Conservation (phyloP, 2,113 vertebrate genomes). For the Larimichthys polyactis region DNA sequence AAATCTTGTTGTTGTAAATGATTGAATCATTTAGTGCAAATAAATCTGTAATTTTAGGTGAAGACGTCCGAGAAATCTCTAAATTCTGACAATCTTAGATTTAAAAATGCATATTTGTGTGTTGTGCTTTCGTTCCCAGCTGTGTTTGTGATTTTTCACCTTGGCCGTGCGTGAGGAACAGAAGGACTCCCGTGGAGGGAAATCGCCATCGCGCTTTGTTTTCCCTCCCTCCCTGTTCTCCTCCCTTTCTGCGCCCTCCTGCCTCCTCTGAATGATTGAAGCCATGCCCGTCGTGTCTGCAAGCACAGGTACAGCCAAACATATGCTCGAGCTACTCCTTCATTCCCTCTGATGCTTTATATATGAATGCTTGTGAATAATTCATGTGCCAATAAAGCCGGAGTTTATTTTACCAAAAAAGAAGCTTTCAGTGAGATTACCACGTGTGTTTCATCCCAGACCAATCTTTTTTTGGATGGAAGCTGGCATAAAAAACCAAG, state of each 20-base stretch:
- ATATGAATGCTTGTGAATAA: constrained; percentile 19
- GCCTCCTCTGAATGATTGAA: constrained; percentile 70
- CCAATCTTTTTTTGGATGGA: not conserved
- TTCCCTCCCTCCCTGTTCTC: constrained; percentile 27
- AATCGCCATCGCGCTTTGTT: not conserved
- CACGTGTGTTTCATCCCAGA: not conserved
- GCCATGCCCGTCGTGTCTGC: constrained; percentile 91
- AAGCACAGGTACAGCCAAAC: constrained; percentile 85
- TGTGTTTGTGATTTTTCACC: constrained; percentile 17
- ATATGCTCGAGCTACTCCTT: not conserved
- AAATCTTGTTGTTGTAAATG: too few relatives aligned
- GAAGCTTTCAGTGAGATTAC: not conserved
- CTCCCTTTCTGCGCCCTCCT: constrained; percentile 28
- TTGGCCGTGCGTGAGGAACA: constrained; percentile 17
- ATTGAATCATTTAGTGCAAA: too few relatives aligned
- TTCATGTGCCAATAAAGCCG: constrained; percentile 10
- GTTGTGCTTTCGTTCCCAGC: constrained; percentile 21
- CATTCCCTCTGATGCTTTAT: constrained; percentile 5
- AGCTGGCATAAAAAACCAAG: not conserved
- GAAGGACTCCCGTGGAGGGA: constrained; percentile 16
- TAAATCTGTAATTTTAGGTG: too few relatives aligned
- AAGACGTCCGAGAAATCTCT: too few relatives aligned
- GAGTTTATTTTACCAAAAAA: not conserved
- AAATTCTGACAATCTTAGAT: not conserved
- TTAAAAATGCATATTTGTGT: not conserved